These are phyloP conservation scores for Lamprologus lemairii DNA, from an alignment of 2,113 vertebrate species.

Conservation along the genomic window DNA sequence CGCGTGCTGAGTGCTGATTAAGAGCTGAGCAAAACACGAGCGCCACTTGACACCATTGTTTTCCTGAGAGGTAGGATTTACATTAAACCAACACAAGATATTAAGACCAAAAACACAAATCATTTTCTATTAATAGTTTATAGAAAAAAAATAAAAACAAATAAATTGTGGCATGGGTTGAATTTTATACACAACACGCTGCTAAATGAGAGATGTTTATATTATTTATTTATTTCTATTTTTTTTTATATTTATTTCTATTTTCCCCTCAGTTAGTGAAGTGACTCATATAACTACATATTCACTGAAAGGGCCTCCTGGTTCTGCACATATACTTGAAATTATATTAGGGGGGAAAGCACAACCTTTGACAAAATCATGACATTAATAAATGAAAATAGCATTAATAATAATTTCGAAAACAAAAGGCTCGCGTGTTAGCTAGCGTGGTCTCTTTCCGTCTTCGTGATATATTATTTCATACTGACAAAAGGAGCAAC, in stretches of 20 bases:
- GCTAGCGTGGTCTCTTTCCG: neutral
- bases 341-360: accelerated
- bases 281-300: slow-evolving; percentile 8
- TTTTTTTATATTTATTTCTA: neutral
- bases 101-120: neutral
- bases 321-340: neutral
- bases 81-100: neutral
- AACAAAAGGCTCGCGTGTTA: neutral
- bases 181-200: neutral
- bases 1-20: slow-evolving; percentile 50
- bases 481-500: neutral
- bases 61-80: slow-evolving; percentile 4
- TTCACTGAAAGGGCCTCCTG: neutral
- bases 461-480: neutral
- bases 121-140: neutral
- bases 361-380: neutral
- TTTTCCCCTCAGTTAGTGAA: neutral
- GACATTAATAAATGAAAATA: neutral
- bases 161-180: neutral
- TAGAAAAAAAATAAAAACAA: neutral
- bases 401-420: neutral
- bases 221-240: neutral
- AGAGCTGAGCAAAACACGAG: slow-evolving; percentile 32
- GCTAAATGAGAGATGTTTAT: neutral
- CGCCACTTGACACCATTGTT: slow-evolving; percentile 45